Evolutionary conservation across 2,797 vertebrate species (phyloP), one percentile per base, ranked within the genome.

Genomic region (Vireo griseus): DNA sequence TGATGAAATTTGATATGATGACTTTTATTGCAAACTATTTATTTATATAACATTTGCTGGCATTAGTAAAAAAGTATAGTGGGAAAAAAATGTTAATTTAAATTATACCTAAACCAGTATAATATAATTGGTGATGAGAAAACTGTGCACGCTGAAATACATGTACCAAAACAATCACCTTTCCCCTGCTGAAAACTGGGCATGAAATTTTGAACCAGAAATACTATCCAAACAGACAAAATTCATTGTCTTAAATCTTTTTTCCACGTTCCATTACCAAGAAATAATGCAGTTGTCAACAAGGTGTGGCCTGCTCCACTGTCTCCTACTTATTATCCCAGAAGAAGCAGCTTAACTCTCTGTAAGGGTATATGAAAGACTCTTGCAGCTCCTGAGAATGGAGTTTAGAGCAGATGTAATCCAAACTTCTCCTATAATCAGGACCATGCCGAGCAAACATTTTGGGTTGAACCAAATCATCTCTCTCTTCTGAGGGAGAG

Each of bases 341-440:
- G 16, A 17, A 88, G 31, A 21, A 86, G 39, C 8, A 54, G 3
- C 4, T 76, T 61, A 61, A 57, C 11, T 45, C 11, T 57, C 16
- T 45, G 4, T 21, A 33, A 44, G 5, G 15, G 5, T 2, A 8
- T 2, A 1, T 39, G 21, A 51, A 10, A 78, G 9, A 55, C 6
- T 6, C 2, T n/a, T 65, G 57, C 24, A 58, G 4, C 8, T 86
- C 21, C 40, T 37, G 9, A n/a, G n/a, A 75, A 50, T 2, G 55
- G 13, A 20, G 4, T 58, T 65, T 86, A 51, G 11, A 69, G 19
- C 2, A 73, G 31, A 40, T 29, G 6, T 51, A 80, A 31, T 54
- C 6, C 39, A 76, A 73, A 69, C 7, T 20, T 63, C 9, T 71
- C 22, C 25, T 54, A 4, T 51, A 44, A 59, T 63, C 25, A 75